Evolutionary conservation across 1,140 invertebrate species (phyloP), one percentile per base, ranked within the genome.

Genomic region (Drosophila persimilis): DNA sequence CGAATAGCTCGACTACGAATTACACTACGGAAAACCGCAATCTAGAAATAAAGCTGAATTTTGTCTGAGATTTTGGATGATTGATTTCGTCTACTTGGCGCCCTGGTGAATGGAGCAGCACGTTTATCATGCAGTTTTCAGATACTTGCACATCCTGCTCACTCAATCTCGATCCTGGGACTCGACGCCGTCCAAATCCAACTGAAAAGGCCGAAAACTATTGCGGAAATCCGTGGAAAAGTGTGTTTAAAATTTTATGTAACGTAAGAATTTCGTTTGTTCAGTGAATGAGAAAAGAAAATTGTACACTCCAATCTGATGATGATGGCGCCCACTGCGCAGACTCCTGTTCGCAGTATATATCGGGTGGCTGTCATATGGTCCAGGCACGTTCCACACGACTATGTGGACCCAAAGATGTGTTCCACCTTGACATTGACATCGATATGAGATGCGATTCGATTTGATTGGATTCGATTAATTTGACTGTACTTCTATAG

Each of bases 211-310:
- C 29, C 61, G 41, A 43, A 41, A 39, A 26, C 13, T 20, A 26
- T n/a, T n/a, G 15, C 41, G 65, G 35, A 69, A 69, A 43, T 69
- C 15, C 24, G n/a, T 31, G 4, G 31, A 3, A 50, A 43, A 56
- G 41, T 13, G 2, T 7, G 29, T 45, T 51, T 31, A 6, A 22
- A 75, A 75, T 61, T 75, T 75, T 75, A 75, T 75, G 73, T 75
- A 75, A 75, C 73, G 39, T 73, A 59, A 43, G 26, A 74, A 75
- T 67, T 65, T 58, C 52, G 35, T 65, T 53, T 64, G 55, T 60
- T 56, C 61, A 67, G 70, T 60, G 47, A 73, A 73, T 51, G 53
- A 45, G 73, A 75, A 75, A 67, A 66, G 72, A 75, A 75, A 75
- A 56, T 74, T 75, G 51, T 75, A 62, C 70, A 73, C 71, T 66